Conservation (phyloP, 2,888 invertebrate genomes). For the Drosophila peninsularis region DNA sequence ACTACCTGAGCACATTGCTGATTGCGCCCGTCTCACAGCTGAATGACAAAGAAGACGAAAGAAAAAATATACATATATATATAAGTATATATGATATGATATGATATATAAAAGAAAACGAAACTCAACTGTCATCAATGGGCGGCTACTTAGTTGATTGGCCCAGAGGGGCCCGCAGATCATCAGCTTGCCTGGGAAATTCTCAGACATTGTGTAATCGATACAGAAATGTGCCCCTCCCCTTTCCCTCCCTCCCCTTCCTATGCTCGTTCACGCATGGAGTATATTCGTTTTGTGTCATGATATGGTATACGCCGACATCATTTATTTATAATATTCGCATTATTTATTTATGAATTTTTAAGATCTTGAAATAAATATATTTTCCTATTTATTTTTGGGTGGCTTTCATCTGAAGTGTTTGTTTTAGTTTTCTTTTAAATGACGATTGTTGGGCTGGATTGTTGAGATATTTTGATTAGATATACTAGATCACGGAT, state of each 20-base stretch:
- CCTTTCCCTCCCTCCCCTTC: fast-evolving
- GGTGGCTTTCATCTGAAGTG: not conserved
- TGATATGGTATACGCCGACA: no score
- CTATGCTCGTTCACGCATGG: not conserved
- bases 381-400: no score
- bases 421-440: not conserved
- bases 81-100: not conserved
- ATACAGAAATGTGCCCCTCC: conserved; percentile 13
- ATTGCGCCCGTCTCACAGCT: conserved; percentile 11
- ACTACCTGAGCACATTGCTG: conserved; percentile 39
- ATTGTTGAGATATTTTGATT: not conserved
- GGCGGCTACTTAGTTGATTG: conserved; percentile 41
- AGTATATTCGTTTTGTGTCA: not conserved
- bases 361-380: not conserved
- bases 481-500: not conserved
- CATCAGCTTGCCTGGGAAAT: conserved; percentile 43
- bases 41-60: conserved; percentile 19
- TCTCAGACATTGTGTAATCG: conserved; percentile 28
- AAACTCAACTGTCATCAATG: conserved; percentile 57
- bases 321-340: not conserved
- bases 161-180: conserved; percentile 18
- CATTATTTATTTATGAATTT: not conserved
- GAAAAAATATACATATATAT: conserved; percentile 1
- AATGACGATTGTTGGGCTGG: not conserved
- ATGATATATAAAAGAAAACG: conserved; percentile 29